Evolutionary conservation across 2,113 vertebrate species (phyloP), one percentile per base, ranked within the genome.

Genomic region (Ceyx margarethae): DNA sequence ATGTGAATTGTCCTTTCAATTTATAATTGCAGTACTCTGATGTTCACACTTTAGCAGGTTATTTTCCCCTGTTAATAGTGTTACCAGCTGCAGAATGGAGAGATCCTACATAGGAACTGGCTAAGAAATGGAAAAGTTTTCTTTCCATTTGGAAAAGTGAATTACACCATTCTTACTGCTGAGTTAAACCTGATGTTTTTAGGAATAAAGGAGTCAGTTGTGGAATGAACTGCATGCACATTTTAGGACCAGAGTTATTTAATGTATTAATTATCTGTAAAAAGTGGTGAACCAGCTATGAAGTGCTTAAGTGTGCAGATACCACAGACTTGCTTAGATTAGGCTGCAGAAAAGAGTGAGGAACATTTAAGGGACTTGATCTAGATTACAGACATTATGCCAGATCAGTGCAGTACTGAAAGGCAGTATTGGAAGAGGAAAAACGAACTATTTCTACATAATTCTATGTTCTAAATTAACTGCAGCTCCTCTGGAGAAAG

Each of bases 401-500:
- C 40, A 57, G 51, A 74, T 92, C 60, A 83, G 61, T 65, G 25
- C 35, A 57, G 57, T 74, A 66, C 56, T 25, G 43, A 89, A 94
- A 85, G 56, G 53, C 43, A 9, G 54, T 82, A 74, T 2, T 74
- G 23, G 29, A 82, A 92, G 54, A 72, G 51, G 66, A 69, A 83
- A 92, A 87, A 5, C 1, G 16, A 95, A 87, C 65, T 71, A 37
- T 88, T 91, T 77, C 71, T 89, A 68, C 72, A 81, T 91, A 82
- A 71, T 94, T 68, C 53, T 75, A 3, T 71, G 26, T 91, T 85
- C 61, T 91, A 93, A 94, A 93, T 94, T 92, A 92, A 92, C 76
- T 92, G 60, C 80, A 87, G 72, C 76, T 95, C 65, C 87, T 87
- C 78, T 77, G 64, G 92, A 95, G 94, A 68, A 93, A 92, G 89